phyloP scores from a whole-genome alignment of 2,113 vertebrate genomes.

The Heterotis niloticus region DNA sequence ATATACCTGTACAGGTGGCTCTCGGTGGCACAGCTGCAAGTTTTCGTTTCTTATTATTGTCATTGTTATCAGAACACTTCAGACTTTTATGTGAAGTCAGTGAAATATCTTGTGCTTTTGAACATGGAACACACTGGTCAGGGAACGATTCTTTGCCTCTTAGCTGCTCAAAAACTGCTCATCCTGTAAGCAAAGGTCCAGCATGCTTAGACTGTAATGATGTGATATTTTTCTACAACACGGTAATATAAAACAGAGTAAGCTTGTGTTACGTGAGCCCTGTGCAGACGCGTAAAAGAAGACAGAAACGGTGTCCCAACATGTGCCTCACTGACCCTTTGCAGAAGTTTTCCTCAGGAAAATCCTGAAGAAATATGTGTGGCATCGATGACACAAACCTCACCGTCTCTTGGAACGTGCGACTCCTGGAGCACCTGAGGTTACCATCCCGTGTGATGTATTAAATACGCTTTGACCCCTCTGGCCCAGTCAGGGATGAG shows the following conservation, averaged over 20 bases:
- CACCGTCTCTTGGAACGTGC: slow-evolving; percentile 10
- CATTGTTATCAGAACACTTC: too few species aligned
- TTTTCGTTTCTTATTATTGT: too few species aligned
- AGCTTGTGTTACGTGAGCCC: slow-evolving; percentile 39
- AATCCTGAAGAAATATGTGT: slow-evolving; percentile 48
- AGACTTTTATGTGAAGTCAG: too few species aligned
- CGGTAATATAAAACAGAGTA: neutral
- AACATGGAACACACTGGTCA: neutral
- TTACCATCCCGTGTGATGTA: neutral
- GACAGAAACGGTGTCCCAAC: slow-evolving; percentile 39
- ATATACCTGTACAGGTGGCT: too few species aligned
- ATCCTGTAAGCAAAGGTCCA: neutral
- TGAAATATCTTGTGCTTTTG: too few species aligned
- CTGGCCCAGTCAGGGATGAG: neutral
- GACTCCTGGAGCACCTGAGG: neutral
- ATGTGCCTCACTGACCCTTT: slow-evolving; percentile 32
- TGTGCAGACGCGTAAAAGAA: slow-evolving; percentile 49
- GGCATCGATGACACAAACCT: slow-evolving; percentile 44
- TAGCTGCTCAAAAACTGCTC: too few species aligned
- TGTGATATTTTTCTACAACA: neutral
- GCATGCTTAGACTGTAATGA: slow-evolving; percentile 9
- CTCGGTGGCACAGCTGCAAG: too few species aligned
- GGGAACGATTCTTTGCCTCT: neutral
- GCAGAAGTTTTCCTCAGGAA: slow-evolving; percentile 57
- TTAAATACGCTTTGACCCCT: too few species aligned